A percentile compares a stretch with the other conserved stretches of the same genome.
These are phyloP conservation scores for Dryocosmus kuriphilus DNA, from an alignment of 2,888 invertebrate genomes.

Conservation along the genomic window DNA sequence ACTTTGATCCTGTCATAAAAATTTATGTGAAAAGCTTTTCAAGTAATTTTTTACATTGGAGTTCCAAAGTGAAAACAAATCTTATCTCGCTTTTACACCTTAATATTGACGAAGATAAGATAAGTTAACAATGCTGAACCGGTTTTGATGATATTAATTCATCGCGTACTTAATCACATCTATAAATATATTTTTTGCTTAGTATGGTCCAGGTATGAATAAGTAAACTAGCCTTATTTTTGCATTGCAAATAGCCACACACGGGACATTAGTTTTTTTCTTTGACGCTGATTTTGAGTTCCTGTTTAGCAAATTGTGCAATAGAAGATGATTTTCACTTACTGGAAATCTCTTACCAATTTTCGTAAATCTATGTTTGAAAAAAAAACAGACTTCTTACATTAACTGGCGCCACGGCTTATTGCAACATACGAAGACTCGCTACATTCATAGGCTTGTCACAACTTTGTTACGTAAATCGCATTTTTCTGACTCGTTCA, in stretches of 20 bases:
- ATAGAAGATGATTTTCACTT: not conserved
- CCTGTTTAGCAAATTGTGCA: not conserved
- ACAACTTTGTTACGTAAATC: conserved; percentile 52
- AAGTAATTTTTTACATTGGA: conserved; percentile 18
- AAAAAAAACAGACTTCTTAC: conserved; percentile 4
- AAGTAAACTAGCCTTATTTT: not conserved
- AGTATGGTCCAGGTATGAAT: not conserved
- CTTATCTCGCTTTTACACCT: conserved; percentile 59
- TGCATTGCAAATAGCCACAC: not conserved
- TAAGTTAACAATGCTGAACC: conserved; percentile 48
- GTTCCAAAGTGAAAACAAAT: conserved; percentile 15
- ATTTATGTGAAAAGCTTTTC: conserved; percentile 1
- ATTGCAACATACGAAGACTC: conserved; percentile 26
- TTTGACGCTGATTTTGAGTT: not conserved
- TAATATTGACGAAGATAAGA: conserved; percentile 67
- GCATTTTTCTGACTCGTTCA: conserved; percentile 45
- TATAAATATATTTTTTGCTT: not conserved
- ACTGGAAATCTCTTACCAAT: conserved; percentile 9
- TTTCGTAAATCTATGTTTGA: not conserved
- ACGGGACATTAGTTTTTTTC: not conserved
- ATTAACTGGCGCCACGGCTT: conserved; percentile 37
- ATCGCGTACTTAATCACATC: not conserved
- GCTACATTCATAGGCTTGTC: conserved; percentile 23
- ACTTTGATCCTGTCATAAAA: not conserved
- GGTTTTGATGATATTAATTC: conserved; percentile 52